Evolutionary conservation across 1,140 invertebrate species (phyloP), one percentile per base, ranked within the genome.

Genomic region (Augochlora pura): DNA sequence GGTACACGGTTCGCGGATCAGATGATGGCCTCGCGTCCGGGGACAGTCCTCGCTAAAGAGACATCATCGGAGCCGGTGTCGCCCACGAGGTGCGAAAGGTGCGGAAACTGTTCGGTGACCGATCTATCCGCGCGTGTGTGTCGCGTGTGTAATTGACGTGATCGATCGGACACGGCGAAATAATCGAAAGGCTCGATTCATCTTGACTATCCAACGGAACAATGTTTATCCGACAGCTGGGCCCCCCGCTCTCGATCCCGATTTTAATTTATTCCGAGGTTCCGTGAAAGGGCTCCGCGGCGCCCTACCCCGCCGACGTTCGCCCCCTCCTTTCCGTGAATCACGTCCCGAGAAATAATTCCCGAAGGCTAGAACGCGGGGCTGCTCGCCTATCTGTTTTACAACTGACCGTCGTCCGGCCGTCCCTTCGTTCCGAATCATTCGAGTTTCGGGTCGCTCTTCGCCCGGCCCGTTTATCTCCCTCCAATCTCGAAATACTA

Each of bases 221-320:
- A 71, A 83, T 84, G 72, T 84, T 84, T 83, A 59, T 75, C 66
- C 46, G 67, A 75, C 82, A 80, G 81, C 69, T 84, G 81, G 81
- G 65, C 42, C 27, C 12, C 67, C 57, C 32, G 32, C n/a, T n/a
- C n/a, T n/a, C n/a, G n/a, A n/a, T 78, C 38, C 59, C 52, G 74
- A 25, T 83, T 83, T 70, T 83, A 59, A 68, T 64, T 84, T 75
- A 70, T 57, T 83, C 70, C 63, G 21, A 38, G 73, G 66, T 32
- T 32, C 18, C 32, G 0, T 21, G 39, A 27, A 82, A 52, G 54
- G 72, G 23, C 66, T 73, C 23, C n/a, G n/a, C n/a, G n/a, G n/a
- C n/a, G n/a, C n/a, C n/a, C n/a, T n/a, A n/a, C n/a, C n/a, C n/a
- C n/a, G n/a, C n/a, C n/a, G n/a, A 16, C 32, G 59, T 18, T 16